Evolutionary conservation across 2,797 vertebrate species (phyloP).

Genomic region (Lagocephalus sceleratus): DNA sequence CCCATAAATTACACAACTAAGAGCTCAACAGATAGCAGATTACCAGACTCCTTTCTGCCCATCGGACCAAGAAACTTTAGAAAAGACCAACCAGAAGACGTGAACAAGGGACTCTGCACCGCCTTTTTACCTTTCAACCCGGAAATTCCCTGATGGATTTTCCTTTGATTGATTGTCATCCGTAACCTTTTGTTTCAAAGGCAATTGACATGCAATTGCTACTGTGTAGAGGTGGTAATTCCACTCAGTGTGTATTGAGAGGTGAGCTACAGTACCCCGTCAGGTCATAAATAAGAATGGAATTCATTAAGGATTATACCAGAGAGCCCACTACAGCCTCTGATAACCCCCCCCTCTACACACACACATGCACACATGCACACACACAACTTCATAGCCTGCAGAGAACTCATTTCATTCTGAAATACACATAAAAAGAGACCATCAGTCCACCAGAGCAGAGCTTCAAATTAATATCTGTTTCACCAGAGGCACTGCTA

Average conservation of each 20-base stretch:
- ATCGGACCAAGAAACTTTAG: slow-evolving; percentile 34
- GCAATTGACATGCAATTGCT: slow-evolving; percentile 68
- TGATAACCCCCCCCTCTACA: slow-evolving; percentile 32
- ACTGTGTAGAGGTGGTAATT: slow-evolving; percentile 59
- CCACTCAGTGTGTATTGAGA: slow-evolving; percentile 54
- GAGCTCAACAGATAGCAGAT: slow-evolving; percentile 20
- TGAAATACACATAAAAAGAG: slow-evolving; percentile 67
- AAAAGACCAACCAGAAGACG: slow-evolving; percentile 39
- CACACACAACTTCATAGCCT: slow-evolving; percentile 36
- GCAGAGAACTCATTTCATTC: slow-evolving; percentile 70
- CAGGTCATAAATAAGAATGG: slow-evolving; percentile 74
- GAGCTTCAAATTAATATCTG: slow-evolving; percentile 77
- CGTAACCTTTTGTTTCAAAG: slow-evolving; percentile 65
- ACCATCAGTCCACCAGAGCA: slow-evolving; percentile 67
- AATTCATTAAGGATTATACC: slow-evolving; percentile 74
- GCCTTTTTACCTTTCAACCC: slow-evolving; percentile 36
- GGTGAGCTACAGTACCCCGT: slow-evolving; percentile 63
- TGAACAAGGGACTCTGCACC: slow-evolving; percentile 21
- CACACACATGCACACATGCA: too few species aligned
- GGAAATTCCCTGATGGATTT: slow-evolving; percentile 53
- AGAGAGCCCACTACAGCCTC: slow-evolving; percentile 52
- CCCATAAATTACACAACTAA: slow-evolving; percentile 48
- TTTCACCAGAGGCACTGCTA: slow-evolving; percentile 71
- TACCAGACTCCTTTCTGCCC: slow-evolving; percentile 36
- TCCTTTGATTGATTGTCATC: slow-evolving; percentile 61